phyloP scores from a whole-genome alignment of 2,797 vertebrate genomes.

The Cheirogaleus major region DNA sequence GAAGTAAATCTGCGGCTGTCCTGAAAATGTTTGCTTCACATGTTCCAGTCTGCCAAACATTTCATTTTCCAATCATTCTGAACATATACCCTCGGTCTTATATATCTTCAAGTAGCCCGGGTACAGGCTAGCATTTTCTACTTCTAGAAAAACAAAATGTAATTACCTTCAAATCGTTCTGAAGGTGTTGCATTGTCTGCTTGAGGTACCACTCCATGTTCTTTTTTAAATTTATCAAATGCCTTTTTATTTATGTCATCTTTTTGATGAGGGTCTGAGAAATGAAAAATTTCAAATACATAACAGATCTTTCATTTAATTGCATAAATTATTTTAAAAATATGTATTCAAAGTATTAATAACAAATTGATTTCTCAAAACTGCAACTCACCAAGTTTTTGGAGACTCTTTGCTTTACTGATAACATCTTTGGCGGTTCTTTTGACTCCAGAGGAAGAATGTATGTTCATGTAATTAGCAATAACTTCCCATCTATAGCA shows the following conservation, averaged over 20 bases:
- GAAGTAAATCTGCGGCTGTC: background rate
- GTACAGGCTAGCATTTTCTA: background rate
- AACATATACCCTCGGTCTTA: background rate
- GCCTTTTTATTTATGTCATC: slow-evolving; percentile 98
- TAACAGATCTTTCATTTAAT: slow-evolving; percentile 34
- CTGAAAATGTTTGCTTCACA: background rate
- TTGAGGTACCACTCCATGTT: slow-evolving; percentile 91
- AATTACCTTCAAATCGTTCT: slow-evolving; percentile 94
- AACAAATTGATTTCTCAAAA: slow-evolving; percentile 37
- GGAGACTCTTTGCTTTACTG: slow-evolving; percentile 97
- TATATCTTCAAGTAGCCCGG: background rate
- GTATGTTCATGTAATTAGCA: slow-evolving; percentile 99
- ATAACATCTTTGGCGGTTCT: slow-evolving; percentile 98
- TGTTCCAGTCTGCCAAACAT: background rate
- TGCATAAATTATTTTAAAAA: slow-evolving; percentile 37
- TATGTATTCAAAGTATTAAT: background rate
- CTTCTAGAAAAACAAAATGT: background rate
- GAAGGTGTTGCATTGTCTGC: slow-evolving; percentile 95
- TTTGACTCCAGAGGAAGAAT: slow-evolving; percentile 94
- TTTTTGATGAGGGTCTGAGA: slow-evolving; percentile 95
- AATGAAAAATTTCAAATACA: background rate
- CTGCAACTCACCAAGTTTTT: slow-evolving; percentile 92
- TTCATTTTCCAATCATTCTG: background rate
- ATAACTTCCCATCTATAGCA: slow-evolving; percentile 97
- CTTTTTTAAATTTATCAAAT: slow-evolving; percentile 99